Evolutionary conservation across 2,888 invertebrate genomes (phyloP), one percentile per base, ranked within the genome.

Genomic region (Furcula furcula): DNA sequence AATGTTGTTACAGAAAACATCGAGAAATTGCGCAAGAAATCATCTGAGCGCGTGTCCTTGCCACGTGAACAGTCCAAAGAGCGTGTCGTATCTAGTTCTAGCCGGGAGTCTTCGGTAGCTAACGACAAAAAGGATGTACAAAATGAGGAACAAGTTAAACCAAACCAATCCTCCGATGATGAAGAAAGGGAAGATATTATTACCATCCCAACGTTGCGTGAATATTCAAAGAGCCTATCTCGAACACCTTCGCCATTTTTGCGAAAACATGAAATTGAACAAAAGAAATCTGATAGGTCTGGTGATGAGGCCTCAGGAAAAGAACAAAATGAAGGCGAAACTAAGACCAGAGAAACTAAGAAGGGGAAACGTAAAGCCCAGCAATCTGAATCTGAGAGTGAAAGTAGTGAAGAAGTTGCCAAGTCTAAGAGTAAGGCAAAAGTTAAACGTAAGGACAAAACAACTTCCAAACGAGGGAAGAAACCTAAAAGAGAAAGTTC

Each of bases 211-310:
- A 68, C 65, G 9, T 48, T 77, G 36, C 73, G 86, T 19, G 85
- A 93, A 67, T 94, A 92, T 71, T 94, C 93, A 12, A 91, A 91
- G 70, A 95, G 95, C 64, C 88, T 95, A 25, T 96, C 96, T n/a
- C 91, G 95, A 46, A 96, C 95, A 0, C 95, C 96, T 7, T 95
- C 96, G 9, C 95, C 96, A 25, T 95, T 96, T 77, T 92, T 95
- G 43, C 94, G 94, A 58, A 91, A 91, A 52, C 90, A 91, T 47
- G 92, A 92, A 70, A 90, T 91, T 29, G 91, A 84, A 40, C 71
- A 66, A 59, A 79, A 91, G 72, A 87, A 83, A 57, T 60, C 79
- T 1, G 75, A 87, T 34, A 72, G 78, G 47, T 84, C 85, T n/a
- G 79, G 71, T 9, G 78, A 86, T 53, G 74, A 90, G 57, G 71